Evolutionary conservation across 2,797 vertebrate genomes (phyloP).

Genomic region (Falco columbarius): DNA sequence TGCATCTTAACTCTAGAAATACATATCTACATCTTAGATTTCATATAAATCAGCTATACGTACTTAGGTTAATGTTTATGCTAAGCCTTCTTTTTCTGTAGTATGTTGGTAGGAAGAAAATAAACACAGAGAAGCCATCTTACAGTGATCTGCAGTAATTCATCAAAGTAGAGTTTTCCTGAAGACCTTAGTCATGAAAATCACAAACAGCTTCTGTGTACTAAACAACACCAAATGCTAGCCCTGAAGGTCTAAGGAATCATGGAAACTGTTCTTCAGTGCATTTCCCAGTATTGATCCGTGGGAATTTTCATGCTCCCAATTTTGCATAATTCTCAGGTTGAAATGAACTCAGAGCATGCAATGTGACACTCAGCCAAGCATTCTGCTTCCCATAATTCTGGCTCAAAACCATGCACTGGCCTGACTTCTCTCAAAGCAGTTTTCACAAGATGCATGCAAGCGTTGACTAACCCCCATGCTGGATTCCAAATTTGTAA

Average conservation of each 20-base stretch:
- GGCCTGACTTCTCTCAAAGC: background rate
- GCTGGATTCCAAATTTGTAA: background rate
- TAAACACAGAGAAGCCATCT: background rate
- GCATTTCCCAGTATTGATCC: conserved; percentile 43
- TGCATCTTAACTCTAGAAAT: background rate
- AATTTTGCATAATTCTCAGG: conserved; percentile 41
- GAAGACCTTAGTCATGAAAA: conserved; percentile 26
- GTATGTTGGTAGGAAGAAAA: background rate
- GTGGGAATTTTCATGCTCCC: conserved; percentile 8
- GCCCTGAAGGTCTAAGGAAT: conserved; percentile 7
- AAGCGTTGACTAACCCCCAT: background rate
- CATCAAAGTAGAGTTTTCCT: background rate
- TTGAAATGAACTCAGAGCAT: conserved; percentile 7
- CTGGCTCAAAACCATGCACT: background rate
- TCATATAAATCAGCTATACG: background rate
- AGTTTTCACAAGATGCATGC: background rate
- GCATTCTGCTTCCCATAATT: conserved; percentile 1
- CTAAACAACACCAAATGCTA: conserved; percentile 55
- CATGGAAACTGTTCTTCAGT: conserved; percentile 12
- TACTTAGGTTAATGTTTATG: background rate
- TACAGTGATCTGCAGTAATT: background rate
- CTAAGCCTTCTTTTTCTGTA: background rate
- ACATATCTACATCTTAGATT: background rate
- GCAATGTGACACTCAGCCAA: conserved; percentile 13
- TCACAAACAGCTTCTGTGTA: conserved; percentile 28